Evolutionary conservation across 92 coral and sea anemone genomes (phyloP).

Genomic region (Chrysogorgia sp.): DNA sequence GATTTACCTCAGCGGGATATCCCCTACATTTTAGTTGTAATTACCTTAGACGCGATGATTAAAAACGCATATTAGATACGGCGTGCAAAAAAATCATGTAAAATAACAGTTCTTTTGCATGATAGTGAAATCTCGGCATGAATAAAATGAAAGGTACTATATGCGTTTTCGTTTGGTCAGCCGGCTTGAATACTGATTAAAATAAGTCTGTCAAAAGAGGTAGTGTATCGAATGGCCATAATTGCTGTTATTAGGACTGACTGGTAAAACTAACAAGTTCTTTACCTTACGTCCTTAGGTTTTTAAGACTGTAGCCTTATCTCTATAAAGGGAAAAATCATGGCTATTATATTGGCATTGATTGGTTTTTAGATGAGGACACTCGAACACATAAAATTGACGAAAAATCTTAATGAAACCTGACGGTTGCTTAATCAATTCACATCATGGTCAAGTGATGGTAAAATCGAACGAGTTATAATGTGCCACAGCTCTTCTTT

Average conservation of each 20-base stretch:
- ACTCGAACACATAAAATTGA: neutral
- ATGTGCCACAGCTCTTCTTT: slow-evolving; percentile 4
- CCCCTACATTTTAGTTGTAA: too few species aligned
- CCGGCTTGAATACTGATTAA: slow-evolving; percentile 20
- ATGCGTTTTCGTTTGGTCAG: slow-evolving; percentile 20
- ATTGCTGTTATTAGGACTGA: slow-evolving; percentile 19
- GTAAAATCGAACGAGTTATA: slow-evolving; percentile 27
- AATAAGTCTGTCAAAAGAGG: slow-evolving; percentile 10
- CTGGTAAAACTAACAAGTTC: slow-evolving; percentile 8
- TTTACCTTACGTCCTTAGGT: neutral
- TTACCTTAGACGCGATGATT: too few species aligned
- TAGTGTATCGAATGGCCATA: slow-evolving; percentile 19
- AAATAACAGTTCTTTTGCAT: slow-evolving; percentile 21
- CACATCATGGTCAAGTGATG: slow-evolving; percentile 1
- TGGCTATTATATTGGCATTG: neutral
- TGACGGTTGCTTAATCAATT: slow-evolving; percentile 33
- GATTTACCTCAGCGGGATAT: too few species aligned
- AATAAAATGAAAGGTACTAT: slow-evolving; percentile 1
- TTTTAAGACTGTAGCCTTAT: neutral
- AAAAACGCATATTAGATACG: too few species aligned
- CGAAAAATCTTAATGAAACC: neutral
- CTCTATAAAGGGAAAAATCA: neutral
- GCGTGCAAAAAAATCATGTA: too few species aligned
- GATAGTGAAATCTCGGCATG: neutral
- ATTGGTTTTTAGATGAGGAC: neutral